phyloP scores from a whole-genome alignment of 2,888 invertebrate species.

The Antheraea assamensis region DNA sequence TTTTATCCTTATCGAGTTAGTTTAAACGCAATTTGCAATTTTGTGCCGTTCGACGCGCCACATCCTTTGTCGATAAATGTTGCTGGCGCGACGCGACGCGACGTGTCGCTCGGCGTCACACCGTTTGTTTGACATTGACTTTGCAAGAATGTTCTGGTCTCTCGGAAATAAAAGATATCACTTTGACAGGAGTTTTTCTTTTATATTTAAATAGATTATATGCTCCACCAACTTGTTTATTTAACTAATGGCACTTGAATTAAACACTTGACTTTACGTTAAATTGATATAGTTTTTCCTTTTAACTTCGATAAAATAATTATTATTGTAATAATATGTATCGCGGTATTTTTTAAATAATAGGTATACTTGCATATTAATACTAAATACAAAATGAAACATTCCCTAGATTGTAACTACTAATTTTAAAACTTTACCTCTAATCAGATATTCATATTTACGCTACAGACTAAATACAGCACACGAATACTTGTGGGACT shows the following conservation, averaged over 20 bases:
- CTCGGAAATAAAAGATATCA: constrained; percentile 27
- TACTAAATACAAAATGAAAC: not conserved
- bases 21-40: constrained; percentile 69
- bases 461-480: constrained; percentile 8
- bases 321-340: not conserved
- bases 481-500: constrained; percentile 12
- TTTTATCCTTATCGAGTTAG: constrained; percentile 60
- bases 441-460: constrained; percentile 14
- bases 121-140: constrained; percentile 35
- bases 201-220: constrained; percentile 41
- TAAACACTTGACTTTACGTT: not conserved
- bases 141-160: constrained; percentile 38
- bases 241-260: constrained; percentile 26
- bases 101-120: constrained; percentile 33
- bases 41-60: constrained; percentile 53
- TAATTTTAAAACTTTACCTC: constrained; percentile 1
- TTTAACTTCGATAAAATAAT: not conserved
- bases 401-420: not conserved
- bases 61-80: constrained; percentile 66
- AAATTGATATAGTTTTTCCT: not conserved
- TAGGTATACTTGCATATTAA: not conserved
- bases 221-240: constrained; percentile 44
- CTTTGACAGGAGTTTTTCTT: not conserved
- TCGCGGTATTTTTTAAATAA: not conserved
- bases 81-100: constrained; percentile 21